Percentiles rank a stretch among this genome's conserved stretches.
Conservation (phyloP, 2,797 vertebrate genomes). For the Lagodon rhomboides region DNA sequence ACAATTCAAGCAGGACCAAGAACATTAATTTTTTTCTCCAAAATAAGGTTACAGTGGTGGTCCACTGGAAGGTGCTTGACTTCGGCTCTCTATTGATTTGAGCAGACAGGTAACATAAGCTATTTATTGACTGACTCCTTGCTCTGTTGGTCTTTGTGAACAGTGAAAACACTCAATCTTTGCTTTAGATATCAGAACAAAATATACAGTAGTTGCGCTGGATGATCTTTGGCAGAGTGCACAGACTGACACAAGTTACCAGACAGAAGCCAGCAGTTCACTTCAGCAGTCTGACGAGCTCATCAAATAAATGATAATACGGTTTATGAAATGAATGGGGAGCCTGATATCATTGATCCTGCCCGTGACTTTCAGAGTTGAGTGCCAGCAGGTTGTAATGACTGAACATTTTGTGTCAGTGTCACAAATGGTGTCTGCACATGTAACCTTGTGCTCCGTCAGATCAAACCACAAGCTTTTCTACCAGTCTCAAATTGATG, state of each 20-base stretch:
- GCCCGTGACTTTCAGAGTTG: not conserved
- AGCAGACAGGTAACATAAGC: too few relatives aligned
- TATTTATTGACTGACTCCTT: too few relatives aligned
- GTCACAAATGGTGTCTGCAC: not conserved
- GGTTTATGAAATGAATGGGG: not conserved
- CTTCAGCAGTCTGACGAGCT: not conserved
- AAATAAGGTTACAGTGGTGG: too few relatives aligned
- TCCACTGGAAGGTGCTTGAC: too few relatives aligned
- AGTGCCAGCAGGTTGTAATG: not conserved
- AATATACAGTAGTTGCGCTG: too few relatives aligned
- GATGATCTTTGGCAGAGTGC: not conserved
- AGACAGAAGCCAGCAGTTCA: not conserved
- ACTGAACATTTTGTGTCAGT: not conserved
- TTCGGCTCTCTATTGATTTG: too few relatives aligned
- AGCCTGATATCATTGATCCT: not conserved
- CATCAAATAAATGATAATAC: not conserved
- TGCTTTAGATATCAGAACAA: too few relatives aligned
- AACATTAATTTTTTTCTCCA: too few relatives aligned
- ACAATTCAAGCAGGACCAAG: too few relatives aligned
- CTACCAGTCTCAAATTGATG: constrained; percentile 28
- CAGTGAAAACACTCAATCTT: too few relatives aligned
- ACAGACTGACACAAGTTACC: not conserved
- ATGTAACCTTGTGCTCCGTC: constrained; percentile 23
- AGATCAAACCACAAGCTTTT: constrained; percentile 24
- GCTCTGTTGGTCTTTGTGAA: too few relatives aligned